phyloP scores from a whole-genome alignment of 2,113 vertebrate genomes.

The Eudyptes chrysolophus region DNA sequence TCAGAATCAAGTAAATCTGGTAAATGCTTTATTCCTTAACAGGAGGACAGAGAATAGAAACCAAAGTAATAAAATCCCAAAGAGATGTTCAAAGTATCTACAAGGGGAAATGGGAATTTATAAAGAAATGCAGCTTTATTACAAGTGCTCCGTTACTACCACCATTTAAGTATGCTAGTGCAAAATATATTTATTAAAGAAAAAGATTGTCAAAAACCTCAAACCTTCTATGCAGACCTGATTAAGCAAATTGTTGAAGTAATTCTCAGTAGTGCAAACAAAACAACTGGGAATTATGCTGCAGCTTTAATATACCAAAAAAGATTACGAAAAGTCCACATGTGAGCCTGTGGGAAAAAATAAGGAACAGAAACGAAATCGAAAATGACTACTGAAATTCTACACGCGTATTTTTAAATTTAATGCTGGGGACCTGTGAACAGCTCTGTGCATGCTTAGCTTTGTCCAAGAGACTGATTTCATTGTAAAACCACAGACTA shows the following conservation, averaged over 20 bases:
- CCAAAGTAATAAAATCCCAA: not conserved
- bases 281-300: not conserved
- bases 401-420: not conserved
- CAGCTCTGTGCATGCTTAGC: not conserved
- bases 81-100: not conserved
- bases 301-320: not conserved
- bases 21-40: not conserved
- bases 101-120: not conserved
- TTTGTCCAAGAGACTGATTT: not conserved
- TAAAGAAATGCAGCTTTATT: not conserved
- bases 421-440: not conserved
- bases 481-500: not conserved
- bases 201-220: not conserved
- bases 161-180: not conserved
- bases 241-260: not conserved
- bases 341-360: not conserved
- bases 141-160: not conserved
- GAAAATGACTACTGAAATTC: not conserved
- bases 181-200: not conserved
- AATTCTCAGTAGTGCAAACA: not conserved
- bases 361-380: not conserved
- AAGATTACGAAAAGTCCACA: not conserved
- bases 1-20: not conserved
- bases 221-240: not conserved
- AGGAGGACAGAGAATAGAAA: not conserved